Evolutionary conservation across 2,113 vertebrate species (phyloP).

Genomic region (Anguilla rostrata): DNA sequence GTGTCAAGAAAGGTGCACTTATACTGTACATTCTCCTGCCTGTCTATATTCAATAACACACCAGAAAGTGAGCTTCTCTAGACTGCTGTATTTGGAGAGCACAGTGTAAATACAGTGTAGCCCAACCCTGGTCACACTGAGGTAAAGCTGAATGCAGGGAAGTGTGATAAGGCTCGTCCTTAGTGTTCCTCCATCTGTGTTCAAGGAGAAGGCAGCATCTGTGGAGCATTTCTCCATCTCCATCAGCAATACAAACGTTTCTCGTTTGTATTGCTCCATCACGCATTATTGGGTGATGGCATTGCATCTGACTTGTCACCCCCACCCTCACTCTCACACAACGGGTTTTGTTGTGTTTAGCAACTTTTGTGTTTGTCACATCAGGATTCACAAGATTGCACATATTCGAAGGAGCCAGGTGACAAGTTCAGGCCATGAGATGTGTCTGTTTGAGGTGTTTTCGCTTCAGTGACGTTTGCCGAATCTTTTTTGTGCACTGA

Average conservation of each 20-base stretch:
- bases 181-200: neutral
- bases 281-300: neutral
- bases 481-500: neutral
- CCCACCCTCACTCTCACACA: neutral
- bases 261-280: neutral
- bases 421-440: neutral
- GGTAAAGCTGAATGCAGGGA: neutral
- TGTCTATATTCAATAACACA: neutral
- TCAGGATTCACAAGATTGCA: neutral
- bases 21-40: neutral
- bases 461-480: neutral
- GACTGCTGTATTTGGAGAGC: neutral
- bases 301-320: neutral
- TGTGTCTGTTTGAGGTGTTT: constrained; percentile 10
- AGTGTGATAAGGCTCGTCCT: neutral
- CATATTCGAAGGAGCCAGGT: neutral
- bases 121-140: neutral
- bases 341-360: neutral
- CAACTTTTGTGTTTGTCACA: neutral
- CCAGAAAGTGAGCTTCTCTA: neutral
- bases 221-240: too few species aligned
- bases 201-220: too few species aligned
- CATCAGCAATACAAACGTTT: neutral
- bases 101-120: too few species aligned
- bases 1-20: neutral